A percentile compares a stretch with the other conserved stretches of the same genome.
phyloP scores from a whole-genome alignment of 2,113 vertebrate genomes.

The Thalassoma bifasciatum region DNA sequence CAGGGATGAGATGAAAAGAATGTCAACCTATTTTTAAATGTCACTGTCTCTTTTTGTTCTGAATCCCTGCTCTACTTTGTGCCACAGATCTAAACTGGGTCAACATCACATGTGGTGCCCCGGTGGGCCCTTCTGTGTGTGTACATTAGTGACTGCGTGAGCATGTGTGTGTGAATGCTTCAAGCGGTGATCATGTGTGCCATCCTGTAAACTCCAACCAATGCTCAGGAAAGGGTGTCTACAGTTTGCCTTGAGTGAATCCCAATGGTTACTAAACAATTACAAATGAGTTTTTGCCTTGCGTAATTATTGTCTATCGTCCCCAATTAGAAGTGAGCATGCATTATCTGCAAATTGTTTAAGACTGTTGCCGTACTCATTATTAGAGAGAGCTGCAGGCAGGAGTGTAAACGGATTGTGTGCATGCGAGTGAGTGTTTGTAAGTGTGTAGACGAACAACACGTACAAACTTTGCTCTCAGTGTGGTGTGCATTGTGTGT shows the following conservation, averaged over 20 bases:
- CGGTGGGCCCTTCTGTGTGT: slow-evolving; percentile 71
- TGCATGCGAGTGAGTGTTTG: background rate
- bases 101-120: slow-evolving; percentile 81
- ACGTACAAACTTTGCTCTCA: background rate
- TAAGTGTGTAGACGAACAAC: background rate
- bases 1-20: slow-evolving; percentile 78
- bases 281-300: slow-evolving; percentile 44
- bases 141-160: slow-evolving; percentile 46
- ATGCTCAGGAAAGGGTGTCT: slow-evolving; percentile 35
- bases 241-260: slow-evolving; percentile 46
- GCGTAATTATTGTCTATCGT: slow-evolving; percentile 50
- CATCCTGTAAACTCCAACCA: slow-evolving; percentile 31
- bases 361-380: slow-evolving; percentile 39
- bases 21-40: slow-evolving; percentile 84
- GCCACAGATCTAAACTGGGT: slow-evolving; percentile 83
- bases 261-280: slow-evolving; percentile 52
- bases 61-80: slow-evolving; percentile 81
- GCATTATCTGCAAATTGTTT: slow-evolving; percentile 54
- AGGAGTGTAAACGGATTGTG: slow-evolving; percentile 11
- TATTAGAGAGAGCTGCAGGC: slow-evolving; percentile 25
- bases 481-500: background rate
- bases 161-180: slow-evolving; percentile 43
- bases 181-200: slow-evolving; percentile 43
- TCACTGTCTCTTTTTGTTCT: slow-evolving; percentile 81
- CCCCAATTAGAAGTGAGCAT: slow-evolving; percentile 40